A percentile compares a stretch with the other conserved stretches of the same genome.
Conservation (phyloP, 2,113 vertebrate species). For the Thamnaconus septentrionalis region DNA sequence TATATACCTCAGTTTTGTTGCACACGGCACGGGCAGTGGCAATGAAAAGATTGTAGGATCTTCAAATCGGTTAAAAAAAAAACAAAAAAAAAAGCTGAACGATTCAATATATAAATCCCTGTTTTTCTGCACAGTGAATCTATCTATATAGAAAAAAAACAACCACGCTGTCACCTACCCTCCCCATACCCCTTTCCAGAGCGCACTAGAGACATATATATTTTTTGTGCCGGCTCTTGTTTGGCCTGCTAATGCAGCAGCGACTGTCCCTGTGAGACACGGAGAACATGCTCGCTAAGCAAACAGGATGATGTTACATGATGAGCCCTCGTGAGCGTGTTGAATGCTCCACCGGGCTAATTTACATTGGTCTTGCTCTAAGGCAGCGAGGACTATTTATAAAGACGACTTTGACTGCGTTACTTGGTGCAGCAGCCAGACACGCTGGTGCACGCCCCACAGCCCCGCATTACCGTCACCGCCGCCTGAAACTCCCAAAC, state of each 20-base stretch:
- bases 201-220: too few species aligned
- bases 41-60: too few species aligned
- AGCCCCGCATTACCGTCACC: conserved; percentile 14
- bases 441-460: conserved; percentile 20
- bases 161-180: too few species aligned
- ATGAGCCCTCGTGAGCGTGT: conserved; percentile 58
- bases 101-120: too few species aligned
- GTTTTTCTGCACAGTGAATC: too few species aligned
- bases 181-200: too few species aligned
- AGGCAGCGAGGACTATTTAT: conserved; percentile 57
- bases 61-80: too few species aligned
- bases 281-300: conserved; percentile 38
- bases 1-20: too few species aligned
- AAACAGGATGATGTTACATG: conserved; percentile 56
- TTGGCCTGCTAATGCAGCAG: conserved; percentile 40
- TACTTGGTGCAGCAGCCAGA: conserved; percentile 32
- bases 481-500: neutral
- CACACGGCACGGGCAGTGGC: too few species aligned
- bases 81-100: too few species aligned
- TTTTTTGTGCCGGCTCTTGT: conserved; percentile 22
- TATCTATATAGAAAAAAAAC: too few species aligned
- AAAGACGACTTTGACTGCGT: conserved; percentile 48
- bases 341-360: conserved; percentile 49
- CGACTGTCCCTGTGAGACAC: conserved; percentile 34
- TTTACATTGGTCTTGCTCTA: conserved; percentile 57